Evolutionary conservation across 2,888 invertebrate species (phyloP).

Genomic region (Dermolepida albohirtum): DNA sequence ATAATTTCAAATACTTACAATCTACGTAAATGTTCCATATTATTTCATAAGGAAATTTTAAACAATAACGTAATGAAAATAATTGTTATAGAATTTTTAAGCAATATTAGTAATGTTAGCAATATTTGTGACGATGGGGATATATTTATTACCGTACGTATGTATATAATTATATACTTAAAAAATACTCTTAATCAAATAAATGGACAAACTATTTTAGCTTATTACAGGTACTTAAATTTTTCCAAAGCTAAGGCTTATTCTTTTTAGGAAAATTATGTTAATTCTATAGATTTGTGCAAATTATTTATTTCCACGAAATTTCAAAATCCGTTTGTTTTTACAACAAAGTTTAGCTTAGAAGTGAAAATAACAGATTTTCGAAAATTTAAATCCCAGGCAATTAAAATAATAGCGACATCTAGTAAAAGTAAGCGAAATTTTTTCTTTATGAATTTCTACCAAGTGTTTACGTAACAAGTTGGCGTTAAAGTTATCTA

Average conservation of each 20-base stretch:
- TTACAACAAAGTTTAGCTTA: conserved; percentile 29
- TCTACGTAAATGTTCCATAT: conserved; percentile 40
- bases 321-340: conserved; percentile 39
- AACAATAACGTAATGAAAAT: conserved; percentile 41
- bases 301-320: conserved; percentile 24
- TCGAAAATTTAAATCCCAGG: conserved; percentile 19
- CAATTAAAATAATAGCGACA: conserved; percentile 47
- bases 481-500: too few species aligned
- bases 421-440: conserved; percentile 46
- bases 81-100: conserved; percentile 44
- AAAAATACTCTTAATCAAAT: too few species aligned
- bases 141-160: conserved; percentile 40
- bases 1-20: conserved; percentile 42
- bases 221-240: too few species aligned
- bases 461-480: too few species aligned
- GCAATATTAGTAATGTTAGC: conserved; percentile 21
- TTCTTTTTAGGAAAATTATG: conserved; percentile 32
- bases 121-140: conserved; percentile 40
- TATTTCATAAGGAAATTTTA: conserved; percentile 39
- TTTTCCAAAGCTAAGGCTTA: too few species aligned
- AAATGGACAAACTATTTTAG: too few species aligned
- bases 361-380: conserved; percentile 29
- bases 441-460: background rate
- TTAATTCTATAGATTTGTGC: conserved; percentile 37
- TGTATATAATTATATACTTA: background rate